Evolutionary conservation across 2,888 invertebrate genomes (phyloP).

Genomic region (Biston betularia): DNA sequence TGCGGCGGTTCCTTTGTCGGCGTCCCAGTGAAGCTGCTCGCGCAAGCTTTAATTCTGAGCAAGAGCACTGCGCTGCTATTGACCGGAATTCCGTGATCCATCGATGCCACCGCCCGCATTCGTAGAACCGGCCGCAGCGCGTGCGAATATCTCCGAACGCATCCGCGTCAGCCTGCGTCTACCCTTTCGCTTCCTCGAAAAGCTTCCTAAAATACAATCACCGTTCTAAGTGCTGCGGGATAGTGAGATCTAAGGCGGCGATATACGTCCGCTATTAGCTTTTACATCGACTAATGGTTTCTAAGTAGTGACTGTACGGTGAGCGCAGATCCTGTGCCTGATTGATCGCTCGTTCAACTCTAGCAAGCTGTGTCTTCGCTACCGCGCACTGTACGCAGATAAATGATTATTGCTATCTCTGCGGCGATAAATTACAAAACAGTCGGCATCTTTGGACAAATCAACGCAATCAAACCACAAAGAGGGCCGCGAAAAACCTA

Average conservation of each 20-base stretch:
- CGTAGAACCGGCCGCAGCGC: conserved; percentile 36
- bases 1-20: conserved; percentile 84
- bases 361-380: conserved; percentile 46
- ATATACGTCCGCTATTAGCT: conserved; percentile 60
- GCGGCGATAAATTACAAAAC: conserved; percentile 25
- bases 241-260: conserved; percentile 59
- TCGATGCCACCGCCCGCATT: conserved; percentile 35
- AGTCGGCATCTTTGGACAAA: conserved; percentile 29
- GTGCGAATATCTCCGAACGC: conserved; percentile 41
- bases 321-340: conserved; percentile 82
- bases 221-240: conserved; percentile 59
- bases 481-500: conserved; percentile 25
- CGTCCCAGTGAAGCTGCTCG: conserved; percentile 61
- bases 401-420: conserved; percentile 51
- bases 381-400: conserved; percentile 46
- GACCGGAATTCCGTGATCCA: conserved; percentile 37
- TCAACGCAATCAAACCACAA: conserved; percentile 26
- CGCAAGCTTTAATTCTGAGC: conserved; percentile 73
- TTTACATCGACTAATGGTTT: conserved; percentile 50
- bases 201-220: conserved; percentile 83
- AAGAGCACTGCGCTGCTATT: conserved; percentile 37
- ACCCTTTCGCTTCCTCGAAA: conserved; percentile 78
- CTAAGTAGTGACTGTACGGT: conserved; percentile 76
- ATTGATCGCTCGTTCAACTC: conserved; percentile 64
- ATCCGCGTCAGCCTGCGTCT: conserved; percentile 41